Percentiles rank a stretch among this genome's conserved stretches.
Evolutionary conservation across 2,797 vertebrate genomes (phyloP).

Genomic region (Podargus strigoides): DNA sequence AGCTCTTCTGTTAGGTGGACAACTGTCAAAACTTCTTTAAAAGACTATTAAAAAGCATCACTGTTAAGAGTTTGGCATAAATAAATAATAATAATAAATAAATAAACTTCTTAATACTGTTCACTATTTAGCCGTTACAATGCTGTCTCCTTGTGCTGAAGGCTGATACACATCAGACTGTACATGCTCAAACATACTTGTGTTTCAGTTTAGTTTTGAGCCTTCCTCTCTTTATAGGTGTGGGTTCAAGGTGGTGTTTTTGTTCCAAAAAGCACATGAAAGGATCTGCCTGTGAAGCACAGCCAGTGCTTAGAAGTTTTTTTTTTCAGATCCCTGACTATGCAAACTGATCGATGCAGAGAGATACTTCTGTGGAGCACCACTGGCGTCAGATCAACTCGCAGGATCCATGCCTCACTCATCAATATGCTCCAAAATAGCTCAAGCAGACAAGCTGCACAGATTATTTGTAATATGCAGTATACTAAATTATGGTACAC

Average conservation of each 20-base stretch:
- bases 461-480: not conserved
- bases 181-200: accelerated
- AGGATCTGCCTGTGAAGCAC: not conserved
- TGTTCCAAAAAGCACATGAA: not conserved
- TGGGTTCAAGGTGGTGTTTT: not conserved
- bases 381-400: not conserved
- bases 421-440: not conserved
- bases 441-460: not conserved
- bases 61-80: not conserved
- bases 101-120: not conserved
- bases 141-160: not conserved
- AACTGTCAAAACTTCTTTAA: not conserved
- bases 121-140: not conserved
- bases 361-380: not conserved
- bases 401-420: not conserved
- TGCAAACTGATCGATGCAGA: not conserved
- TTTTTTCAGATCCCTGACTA: not conserved
- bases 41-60: not conserved
- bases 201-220: not conserved
- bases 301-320: not conserved
- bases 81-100: too few relatives aligned
- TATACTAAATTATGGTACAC: not conserved
- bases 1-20: not conserved
- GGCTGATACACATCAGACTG: not conserved
- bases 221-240: not conserved